Evolutionary conservation across 2,113 vertebrate species (phyloP), one percentile per base, ranked within the genome.

Genomic region (Ceyx cyanopectus): DNA sequence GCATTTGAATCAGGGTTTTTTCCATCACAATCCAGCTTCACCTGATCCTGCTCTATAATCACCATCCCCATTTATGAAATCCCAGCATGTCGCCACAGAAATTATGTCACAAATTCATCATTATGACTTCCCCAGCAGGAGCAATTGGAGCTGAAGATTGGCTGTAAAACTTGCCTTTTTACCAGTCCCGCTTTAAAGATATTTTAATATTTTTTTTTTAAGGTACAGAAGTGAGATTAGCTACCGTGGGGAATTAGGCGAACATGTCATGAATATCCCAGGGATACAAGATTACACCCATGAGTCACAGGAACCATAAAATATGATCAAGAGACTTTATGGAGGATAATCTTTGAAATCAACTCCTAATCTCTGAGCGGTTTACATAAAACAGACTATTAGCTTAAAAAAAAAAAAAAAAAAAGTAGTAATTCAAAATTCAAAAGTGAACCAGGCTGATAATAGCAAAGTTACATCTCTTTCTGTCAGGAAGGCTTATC

Each of bases 11-110:
- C 8, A 2, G 60, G 63, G 90, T 63, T 92, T 93, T 95, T 97
- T 95, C 91, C 94, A 96, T 94, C 92, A 93, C 95, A 96, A 96
- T 96, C 75, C 94, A 79, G 66, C 78, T 95, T 97, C 97, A 97
- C 97, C 95, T 97, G 96, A 97, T 97, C 96, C 89, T 92, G 70
- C 93, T 92, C 81, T 95, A 88, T 97, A 96, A 97, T 96, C 95
- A 90, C 92, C 69, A 91, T 83, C 85, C 81, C 81, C 92, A 88
- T 96, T 97, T 97, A 96, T 97, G 97, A 97, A 97, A 96, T 96
- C 95, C 45, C 97, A 97, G 97, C 95, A 41, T 96, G 97, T 72
- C 81, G 82, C 95, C 58, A 0, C 77, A 89, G 95, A 97, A 97
- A 97, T 96, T 96, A 96, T 96, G 95, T 93, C 93, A 96, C 94